Base-by-base conservation (phyloP, 2,888 invertebrate genomes). In the Lasioglossum pauxillum region DNA sequence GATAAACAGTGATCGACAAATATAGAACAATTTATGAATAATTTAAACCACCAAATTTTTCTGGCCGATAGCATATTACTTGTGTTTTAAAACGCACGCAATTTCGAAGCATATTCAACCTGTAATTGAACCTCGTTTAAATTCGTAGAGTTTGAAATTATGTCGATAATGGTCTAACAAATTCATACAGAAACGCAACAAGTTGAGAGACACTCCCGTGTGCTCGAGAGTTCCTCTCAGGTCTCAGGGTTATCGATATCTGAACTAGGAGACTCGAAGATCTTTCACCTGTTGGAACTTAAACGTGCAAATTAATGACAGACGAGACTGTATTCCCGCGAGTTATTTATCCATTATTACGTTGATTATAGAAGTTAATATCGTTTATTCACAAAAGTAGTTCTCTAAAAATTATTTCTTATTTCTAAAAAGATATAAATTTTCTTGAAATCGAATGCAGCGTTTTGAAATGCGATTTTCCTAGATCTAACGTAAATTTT, bases 131-230 rank as follows among this genome's bases (percentile, higher is more conserved):
- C 23, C 16, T n/a, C 1, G 46, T 44, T 38, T 35, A 35, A 71
- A 23, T 38, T 5, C 31, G 57, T 16, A n/a, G 0, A 31, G n/a
- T 60, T 53, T 31, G 46, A 49, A 10, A 31, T 46, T 44, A 14
- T 1, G 0, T 7, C 23, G n/a, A 49, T 12, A 12, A 5, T 27
- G 23, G 57, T 44, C n/a, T 8, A 53, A 44, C 4, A 14, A 14
- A 23, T 83, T 74, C 53, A 71, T 46, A 53, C 60, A 46, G 46
- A 16, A 46, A 75, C 57, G 83, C 82, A 78, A 82, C 78, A 82
- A 80, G 46, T 71, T 60, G 71, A n/a, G 16, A 38, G 41, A 74
- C 31, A 46, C 35, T 76, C n/a, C n/a, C n/a, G 23, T 23, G 23
- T 23, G 31, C 16, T 3, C 5, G 19, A 19, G 41, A 60, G 57